Conservation (phyloP, 2,888 invertebrate genomes). For the Mimachlamys varia region DNA sequence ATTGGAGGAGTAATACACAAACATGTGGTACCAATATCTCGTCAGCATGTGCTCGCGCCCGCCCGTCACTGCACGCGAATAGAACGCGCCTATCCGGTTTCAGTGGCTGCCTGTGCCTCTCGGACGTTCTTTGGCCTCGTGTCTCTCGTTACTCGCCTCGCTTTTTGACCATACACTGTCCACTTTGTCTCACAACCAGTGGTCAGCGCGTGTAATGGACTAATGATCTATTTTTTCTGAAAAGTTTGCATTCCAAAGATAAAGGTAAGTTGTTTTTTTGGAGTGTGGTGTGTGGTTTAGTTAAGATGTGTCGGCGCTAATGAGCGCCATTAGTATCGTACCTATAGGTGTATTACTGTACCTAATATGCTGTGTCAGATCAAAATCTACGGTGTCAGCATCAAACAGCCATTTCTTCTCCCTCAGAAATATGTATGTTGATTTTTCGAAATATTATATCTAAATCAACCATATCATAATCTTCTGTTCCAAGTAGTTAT, state of each 20-base stretch:
- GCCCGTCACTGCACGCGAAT: slow-evolving; percentile 23
- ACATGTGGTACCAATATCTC: slow-evolving; percentile 19
- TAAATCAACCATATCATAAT: too few species aligned
- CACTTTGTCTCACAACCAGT: background rate
- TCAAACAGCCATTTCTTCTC: background rate
- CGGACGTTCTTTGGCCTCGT: slow-evolving; percentile 24
- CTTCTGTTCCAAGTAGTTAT: too few species aligned
- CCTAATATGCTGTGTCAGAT: slow-evolving; percentile 11
- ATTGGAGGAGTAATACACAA: background rate
- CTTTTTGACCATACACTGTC: background rate
- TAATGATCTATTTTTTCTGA: background rate
- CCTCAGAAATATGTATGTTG: too few species aligned
- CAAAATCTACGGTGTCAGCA: slow-evolving; percentile 2
- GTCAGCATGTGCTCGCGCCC: slow-evolving; percentile 22
- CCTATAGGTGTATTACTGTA: background rate
- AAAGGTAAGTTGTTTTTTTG: slow-evolving; percentile 10
- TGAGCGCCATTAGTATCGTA: background rate
- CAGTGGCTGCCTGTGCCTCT: slow-evolving; percentile 22
- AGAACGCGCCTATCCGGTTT: slow-evolving; percentile 33
- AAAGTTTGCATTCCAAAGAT: slow-evolving; percentile 11
- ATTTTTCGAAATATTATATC: too few species aligned
- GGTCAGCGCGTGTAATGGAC: slow-evolving; percentile 18
- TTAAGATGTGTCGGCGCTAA: background rate
- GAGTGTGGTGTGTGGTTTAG: background rate
- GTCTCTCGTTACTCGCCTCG: background rate